Base-by-base conservation (phyloP, 2,888 invertebrate species). In the Xestia xanthographa region DNA sequence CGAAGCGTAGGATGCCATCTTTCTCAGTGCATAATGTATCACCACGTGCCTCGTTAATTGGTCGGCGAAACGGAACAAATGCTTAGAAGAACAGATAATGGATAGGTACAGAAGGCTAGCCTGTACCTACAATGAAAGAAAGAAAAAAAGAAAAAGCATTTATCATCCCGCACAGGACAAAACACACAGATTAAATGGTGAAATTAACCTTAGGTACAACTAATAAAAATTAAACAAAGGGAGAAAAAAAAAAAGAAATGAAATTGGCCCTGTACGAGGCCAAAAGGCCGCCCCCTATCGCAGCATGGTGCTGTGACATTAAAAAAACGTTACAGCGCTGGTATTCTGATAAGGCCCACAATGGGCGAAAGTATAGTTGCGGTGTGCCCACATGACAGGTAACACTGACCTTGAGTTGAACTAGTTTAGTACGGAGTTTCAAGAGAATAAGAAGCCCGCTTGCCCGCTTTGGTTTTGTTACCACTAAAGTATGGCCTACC, bases 11-110 rank as follows among this genome's bases (percentile, higher is more conserved):
- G 75, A 85, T 86, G 72, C 83, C 83, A 84, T 87, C 85, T 87
- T 87, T 75, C 85, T 86, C 87, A 85, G 88, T 90, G 92, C 91
- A 92, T 92, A 91, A 92, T 91, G 88, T 92, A 91, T 90, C 81
- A 79, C 81, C 83, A 74, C 83, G 87, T 85, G 84, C 82, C 87
- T 91, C 92, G 92, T 92, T 92, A 92, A 88, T 86, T 86, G 86
- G 86, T 80, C 87, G 86, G 87, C 76, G 83, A 82, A 79, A 83
- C 85, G 88, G 80, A 88, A 88, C 87, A 88, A 88, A 88, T 85
- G 83, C 66, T 66, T 70, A 72, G 58, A 75, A n/a, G 11, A 48
- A n/a, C 22, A 58, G 2, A 50, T 4, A 38, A 38, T 45, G 29
- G 38, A 20, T 29, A 11, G 5, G 3, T 11, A 5, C 77, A 71